phyloP scores from a whole-genome alignment of 2,888 invertebrate species.

The Agrochola circellaris region DNA sequence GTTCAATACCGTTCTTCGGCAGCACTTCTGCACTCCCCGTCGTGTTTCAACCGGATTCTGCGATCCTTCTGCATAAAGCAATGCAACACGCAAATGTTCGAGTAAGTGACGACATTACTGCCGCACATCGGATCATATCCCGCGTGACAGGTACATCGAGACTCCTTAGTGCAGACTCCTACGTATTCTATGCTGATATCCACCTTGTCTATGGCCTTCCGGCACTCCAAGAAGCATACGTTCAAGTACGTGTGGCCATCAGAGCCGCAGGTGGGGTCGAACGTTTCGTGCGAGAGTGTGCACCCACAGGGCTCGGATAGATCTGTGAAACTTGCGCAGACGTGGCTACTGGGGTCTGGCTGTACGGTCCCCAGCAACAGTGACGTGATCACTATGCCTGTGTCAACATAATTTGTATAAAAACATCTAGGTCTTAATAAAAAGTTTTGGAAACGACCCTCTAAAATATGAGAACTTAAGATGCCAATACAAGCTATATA shows the following conservation, averaged over 20 bases:
- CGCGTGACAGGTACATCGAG: constrained; percentile 19
- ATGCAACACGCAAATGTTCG: constrained; percentile 82
- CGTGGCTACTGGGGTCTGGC: not conserved
- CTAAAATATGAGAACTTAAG: not conserved
- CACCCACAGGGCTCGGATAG: constrained; percentile 43
- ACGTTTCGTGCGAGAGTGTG: constrained; percentile 14
- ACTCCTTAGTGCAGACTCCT: constrained; percentile 27
- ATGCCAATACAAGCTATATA: not conserved
- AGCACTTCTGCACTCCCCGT: constrained; percentile 15
- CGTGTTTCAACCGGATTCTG: constrained; percentile 3
- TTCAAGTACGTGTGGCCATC: constrained; percentile 93
- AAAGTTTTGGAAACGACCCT: not conserved
- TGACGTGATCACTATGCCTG: constrained; percentile 25
- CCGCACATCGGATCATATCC: constrained; percentile 91
- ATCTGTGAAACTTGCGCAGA: constrained; percentile 20
- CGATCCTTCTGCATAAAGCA: constrained; percentile 38
- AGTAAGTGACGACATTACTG: constrained; percentile 92
- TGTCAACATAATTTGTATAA: constrained; percentile 2
- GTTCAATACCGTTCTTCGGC: not conserved
- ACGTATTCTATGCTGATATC: constrained; percentile 3
- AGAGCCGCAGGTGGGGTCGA: constrained; percentile 92
- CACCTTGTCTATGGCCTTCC: not conserved
- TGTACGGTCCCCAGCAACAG: constrained; percentile 13
- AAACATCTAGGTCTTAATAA: not conserved
- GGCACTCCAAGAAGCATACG: constrained; percentile 72